Evolutionary conservation across 2,888 invertebrate genomes (phyloP).

Genomic region (Euphydryas editha): DNA sequence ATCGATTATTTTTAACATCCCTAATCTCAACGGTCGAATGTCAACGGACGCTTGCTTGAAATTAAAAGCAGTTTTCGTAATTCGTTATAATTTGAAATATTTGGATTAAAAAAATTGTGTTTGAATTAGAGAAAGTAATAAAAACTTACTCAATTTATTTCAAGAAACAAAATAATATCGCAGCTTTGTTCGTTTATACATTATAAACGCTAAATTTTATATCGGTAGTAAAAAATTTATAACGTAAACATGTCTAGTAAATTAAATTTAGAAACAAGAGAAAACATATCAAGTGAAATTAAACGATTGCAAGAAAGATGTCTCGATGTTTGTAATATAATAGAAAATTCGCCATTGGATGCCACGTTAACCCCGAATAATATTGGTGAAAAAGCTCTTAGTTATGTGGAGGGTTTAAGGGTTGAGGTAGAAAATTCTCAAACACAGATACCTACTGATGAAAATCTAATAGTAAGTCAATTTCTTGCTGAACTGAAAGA

Average conservation of each 20-base stretch:
- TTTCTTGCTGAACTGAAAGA: constrained; percentile 65
- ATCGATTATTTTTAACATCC: neutral
- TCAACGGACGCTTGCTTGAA: neutral
- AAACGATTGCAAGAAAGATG: constrained; percentile 60
- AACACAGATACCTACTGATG: constrained; percentile 59
- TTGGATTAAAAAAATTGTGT: neutral
- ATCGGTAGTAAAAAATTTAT: neutral
- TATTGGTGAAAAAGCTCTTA: constrained; percentile 52
- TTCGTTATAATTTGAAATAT: constrained; percentile 5
- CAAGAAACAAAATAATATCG: neutral
- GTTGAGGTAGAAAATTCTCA: constrained; percentile 60
- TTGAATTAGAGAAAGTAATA: too few relatives aligned
- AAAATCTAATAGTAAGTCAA: constrained; percentile 64
- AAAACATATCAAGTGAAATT: constrained; percentile 58
- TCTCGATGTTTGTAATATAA: constrained; percentile 56
- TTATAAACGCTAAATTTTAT: neutral
- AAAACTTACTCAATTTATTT: neutral
- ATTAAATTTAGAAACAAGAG: constrained; percentile 55
- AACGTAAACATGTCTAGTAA: constrained; percentile 52
- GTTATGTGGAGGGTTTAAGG: constrained; percentile 62
- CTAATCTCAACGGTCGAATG: neutral
- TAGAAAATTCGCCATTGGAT: constrained; percentile 62
- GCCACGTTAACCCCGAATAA: constrained; percentile 51
- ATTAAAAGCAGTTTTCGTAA: neutral
- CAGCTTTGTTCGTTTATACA: neutral